These are phyloP conservation scores for Catocala fraxini DNA, from an alignment of 2,888 invertebrate species.

Conservation along the genomic window DNA sequence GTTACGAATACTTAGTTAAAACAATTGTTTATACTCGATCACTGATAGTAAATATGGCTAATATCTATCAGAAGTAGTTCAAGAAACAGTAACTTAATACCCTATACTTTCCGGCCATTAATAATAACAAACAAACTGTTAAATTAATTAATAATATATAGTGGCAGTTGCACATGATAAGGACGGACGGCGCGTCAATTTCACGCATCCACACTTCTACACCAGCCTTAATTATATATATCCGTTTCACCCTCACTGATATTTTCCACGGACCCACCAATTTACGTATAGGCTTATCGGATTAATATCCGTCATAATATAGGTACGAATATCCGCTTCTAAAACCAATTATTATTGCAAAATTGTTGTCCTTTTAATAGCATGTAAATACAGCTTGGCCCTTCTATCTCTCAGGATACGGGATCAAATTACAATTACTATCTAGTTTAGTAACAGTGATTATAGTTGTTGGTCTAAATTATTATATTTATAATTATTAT, in stretches of 20 bases:
- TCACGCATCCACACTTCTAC: conserved; percentile 35
- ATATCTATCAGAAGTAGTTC: too few relatives aligned
- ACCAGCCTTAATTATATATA: conserved; percentile 30
- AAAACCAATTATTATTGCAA: conserved; percentile 16
- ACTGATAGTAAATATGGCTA: too few relatives aligned
- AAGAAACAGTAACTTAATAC: background rate
- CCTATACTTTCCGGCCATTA: background rate
- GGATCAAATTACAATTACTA: background rate
- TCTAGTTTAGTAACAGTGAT: too few relatives aligned
- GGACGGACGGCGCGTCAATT: conserved; percentile 41
- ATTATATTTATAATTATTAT: too few relatives aligned
- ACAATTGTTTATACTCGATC: too few relatives aligned
- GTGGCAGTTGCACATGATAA: conserved; percentile 27
- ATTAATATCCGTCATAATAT: too few relatives aligned
- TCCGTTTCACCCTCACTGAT: conserved; percentile 23
- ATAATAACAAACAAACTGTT: conserved; percentile 31
- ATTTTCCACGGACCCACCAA: conserved; percentile 29
- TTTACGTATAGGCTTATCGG: conserved; percentile 26
- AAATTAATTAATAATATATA: conserved; percentile 31
- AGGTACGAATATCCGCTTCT: conserved; percentile 18
- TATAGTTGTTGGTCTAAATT: too few relatives aligned
- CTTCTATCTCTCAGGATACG: background rate
- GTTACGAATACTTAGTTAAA: too few relatives aligned
- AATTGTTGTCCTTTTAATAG: conserved; percentile 19
- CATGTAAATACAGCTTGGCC: background rate